These are phyloP conservation scores for Trematocara marginatum DNA, from an alignment of 2,113 vertebrate genomes.

Conservation along the genomic window DNA sequence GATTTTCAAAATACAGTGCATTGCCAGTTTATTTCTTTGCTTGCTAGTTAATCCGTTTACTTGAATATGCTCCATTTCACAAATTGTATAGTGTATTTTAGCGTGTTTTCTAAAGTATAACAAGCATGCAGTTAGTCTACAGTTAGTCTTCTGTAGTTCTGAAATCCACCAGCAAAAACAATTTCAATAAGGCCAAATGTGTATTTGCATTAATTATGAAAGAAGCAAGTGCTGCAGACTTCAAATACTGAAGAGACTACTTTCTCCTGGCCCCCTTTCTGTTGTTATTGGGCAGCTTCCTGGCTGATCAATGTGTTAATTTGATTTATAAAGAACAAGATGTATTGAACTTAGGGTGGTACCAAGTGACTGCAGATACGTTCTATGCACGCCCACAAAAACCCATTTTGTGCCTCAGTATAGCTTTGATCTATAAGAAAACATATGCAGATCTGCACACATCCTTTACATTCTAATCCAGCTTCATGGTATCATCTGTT, in stretches of 20 bases:
- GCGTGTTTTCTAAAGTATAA: background rate
- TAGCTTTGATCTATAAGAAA: constrained; percentile 30
- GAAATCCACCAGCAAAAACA: background rate
- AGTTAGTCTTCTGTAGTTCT: background rate
- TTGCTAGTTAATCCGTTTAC: background rate
- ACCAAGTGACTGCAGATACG: constrained; percentile 35
- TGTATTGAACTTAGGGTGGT: constrained; percentile 47
- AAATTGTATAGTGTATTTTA: background rate
- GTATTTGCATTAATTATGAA: constrained; percentile 30
- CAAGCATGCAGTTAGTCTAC: background rate
- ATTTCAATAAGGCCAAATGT: background rate
- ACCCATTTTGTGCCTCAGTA: constrained; percentile 16
- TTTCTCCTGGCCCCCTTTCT: constrained; percentile 30
- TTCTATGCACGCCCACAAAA: constrained; percentile 15
- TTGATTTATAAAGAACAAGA: constrained; percentile 66
- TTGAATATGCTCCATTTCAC: background rate
- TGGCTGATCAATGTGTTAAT: constrained; percentile 62
- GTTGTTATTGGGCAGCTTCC: constrained; percentile 50
- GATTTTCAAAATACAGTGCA: background rate
- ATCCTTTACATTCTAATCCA: constrained; percentile 19
- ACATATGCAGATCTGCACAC: constrained; percentile 12
- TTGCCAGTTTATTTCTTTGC: background rate
- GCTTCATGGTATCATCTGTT: constrained; percentile 21
- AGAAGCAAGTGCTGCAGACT: constrained; percentile 33
- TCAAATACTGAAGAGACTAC: constrained; percentile 43